Evolutionary conservation across 2,888 invertebrate species (phyloP), one percentile per base, ranked within the genome.

Genomic region (Polylopha cassiicola): DNA sequence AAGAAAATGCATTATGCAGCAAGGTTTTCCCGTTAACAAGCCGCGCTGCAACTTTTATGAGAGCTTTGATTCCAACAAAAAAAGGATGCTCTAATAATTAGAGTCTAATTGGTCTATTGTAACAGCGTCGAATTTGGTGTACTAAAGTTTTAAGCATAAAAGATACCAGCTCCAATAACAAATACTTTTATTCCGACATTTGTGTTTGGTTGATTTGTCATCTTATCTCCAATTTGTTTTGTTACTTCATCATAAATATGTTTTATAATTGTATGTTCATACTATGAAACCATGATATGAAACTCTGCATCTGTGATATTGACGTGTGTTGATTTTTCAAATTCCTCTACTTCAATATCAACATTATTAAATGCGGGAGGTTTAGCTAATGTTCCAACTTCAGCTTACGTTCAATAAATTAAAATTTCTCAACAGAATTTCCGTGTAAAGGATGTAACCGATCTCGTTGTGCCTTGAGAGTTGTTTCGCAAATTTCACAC

Each of bases 341-440:
- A 20, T 7, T 36, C 27, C 27, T 36, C 36, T 27, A 36, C n/a
- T 27, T 36, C 36, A 20, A 36, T 36, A 36, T 36, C 36, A 36
- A 36, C 21, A 27, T 4, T 8, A 23, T 23, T 23, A 5, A 23
- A n/a, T 23, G 23, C 8, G 8, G 18, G 6, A 23, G 23, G 23
- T 8, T 23, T 8, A 8, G 23, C 23, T 23, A 23, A 8, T 18
- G 18, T 14, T 10, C 7, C 1, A 15, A 3, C 16, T 28, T 2
- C 7, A 37, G 29, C 18, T 37, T 22, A 7, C 27, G 14, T 26
- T 37, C 11, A 10, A 37, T 24, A 7, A 15, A 34, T 22, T 29
- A 14, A 15, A 37, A 37, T 7, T 37, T 20, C 18, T 37, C 37
- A 29, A 37, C 22, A 29, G 15, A 16, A 22, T 37, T 22, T 3